These are phyloP conservation scores for Gerris lacustris DNA, from an alignment of 2,888 invertebrate genomes.

Conservation along the genomic window DNA sequence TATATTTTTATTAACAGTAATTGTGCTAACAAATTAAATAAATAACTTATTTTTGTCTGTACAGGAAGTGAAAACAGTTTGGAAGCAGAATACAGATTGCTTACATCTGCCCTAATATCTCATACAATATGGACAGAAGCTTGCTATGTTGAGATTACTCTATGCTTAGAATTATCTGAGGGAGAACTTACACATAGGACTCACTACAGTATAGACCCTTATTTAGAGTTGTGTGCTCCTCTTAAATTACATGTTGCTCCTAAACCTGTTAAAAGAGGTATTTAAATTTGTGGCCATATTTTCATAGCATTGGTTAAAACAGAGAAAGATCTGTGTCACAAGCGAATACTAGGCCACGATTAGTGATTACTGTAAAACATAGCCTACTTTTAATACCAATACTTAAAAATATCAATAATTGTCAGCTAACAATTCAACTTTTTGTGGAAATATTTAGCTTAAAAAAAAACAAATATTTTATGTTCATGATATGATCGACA, in stretches of 20 bases:
- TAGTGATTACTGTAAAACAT: too few relatives aligned
- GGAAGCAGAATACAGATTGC: constrained; percentile 46
- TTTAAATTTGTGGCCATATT: constrained; percentile 38
- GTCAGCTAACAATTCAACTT: too few relatives aligned
- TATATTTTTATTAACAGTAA: too few relatives aligned
- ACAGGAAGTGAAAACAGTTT: constrained; percentile 39
- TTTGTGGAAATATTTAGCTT: too few relatives aligned
- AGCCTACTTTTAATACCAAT: too few relatives aligned
- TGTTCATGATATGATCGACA: too few relatives aligned
- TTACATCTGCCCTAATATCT: constrained; percentile 77
- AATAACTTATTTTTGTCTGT: constrained; percentile 22
- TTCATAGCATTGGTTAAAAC: too few relatives aligned
- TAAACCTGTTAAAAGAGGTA: constrained; percentile 73
- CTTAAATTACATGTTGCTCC: constrained; percentile 78
- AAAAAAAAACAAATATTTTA: too few relatives aligned
- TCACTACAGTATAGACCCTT: constrained; percentile 42
- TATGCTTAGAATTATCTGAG: constrained; percentile 63
- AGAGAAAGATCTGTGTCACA: too few relatives aligned
- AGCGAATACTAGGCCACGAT: too few relatives aligned
- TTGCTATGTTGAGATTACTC: constrained; percentile 72
- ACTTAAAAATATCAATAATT: too few relatives aligned
- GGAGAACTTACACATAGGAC: constrained; percentile 40
- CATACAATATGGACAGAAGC: constrained; percentile 89
- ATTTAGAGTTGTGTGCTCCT: constrained; percentile 71
- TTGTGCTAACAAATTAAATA: too few relatives aligned